A percentile compares a stretch with the other conserved stretches of the same genome.
These are phyloP conservation scores for Drosophila anomalata DNA, from an alignment of 2,888 invertebrate species.

Conservation along the genomic window DNA sequence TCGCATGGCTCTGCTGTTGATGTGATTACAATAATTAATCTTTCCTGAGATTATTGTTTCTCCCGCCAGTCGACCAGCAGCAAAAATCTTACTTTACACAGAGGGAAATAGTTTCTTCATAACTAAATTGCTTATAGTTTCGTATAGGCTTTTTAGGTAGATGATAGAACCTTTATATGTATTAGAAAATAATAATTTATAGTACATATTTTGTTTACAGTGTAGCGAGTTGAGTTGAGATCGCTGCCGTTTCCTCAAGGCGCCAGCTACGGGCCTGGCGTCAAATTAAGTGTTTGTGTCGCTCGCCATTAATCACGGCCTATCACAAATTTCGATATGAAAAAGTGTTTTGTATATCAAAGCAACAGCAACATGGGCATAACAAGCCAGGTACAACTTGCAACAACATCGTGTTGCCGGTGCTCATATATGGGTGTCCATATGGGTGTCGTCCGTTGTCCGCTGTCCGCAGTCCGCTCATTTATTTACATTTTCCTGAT, in stretches of 20 bases:
- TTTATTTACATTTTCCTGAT: constrained; percentile 66
- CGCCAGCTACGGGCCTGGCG: constrained; percentile 77
- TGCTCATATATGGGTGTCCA: constrained; percentile 38
- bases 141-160: background rate
- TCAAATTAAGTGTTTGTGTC: constrained; percentile 83
- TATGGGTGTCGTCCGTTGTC: constrained; percentile 49
- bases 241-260: constrained; percentile 62
- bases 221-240: constrained; percentile 24
- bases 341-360: constrained; percentile 79
- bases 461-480: constrained; percentile 55
- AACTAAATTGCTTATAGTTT: no score
- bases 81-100: constrained; percentile 37
- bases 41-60: constrained; percentile 69
- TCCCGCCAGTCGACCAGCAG: constrained; percentile 50
- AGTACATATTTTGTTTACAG: background rate
- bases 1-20: constrained; percentile 75
- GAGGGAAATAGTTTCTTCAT: background rate
- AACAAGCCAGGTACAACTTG: constrained; percentile 61
- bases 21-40: constrained; percentile 82
- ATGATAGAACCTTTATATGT: background rate
- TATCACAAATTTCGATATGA: constrained; percentile 79
- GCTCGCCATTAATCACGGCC: constrained; percentile 81
- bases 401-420: constrained; percentile 54
- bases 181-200: background rate
- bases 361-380: constrained; percentile 33